A percentile compares a stretch with the other conserved stretches of the same genome.
Evolutionary conservation across 37 sponge, comb jelly and placozoan genomes (phyloP).

Genomic region (Ephydatia muelleri): DNA sequence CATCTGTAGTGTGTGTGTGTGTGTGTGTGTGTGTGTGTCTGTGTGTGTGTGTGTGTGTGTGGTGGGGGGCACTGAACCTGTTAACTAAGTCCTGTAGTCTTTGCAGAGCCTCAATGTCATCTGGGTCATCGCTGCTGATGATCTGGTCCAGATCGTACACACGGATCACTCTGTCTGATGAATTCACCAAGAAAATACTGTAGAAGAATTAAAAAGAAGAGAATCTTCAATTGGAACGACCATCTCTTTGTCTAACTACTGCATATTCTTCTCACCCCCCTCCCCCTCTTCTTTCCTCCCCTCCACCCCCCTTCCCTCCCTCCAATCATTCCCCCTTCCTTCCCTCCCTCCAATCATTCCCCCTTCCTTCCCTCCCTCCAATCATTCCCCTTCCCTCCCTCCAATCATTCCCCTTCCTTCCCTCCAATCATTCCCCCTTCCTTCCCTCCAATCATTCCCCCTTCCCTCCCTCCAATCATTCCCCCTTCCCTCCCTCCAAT

Average conservation of each 20-base stretch:
- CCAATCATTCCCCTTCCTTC: too few relatives aligned
- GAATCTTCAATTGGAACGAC: background rate
- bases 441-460: background rate
- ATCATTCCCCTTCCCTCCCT: too few relatives aligned
- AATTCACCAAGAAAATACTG: conserved; percentile 91
- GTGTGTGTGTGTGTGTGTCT: conserved; percentile 44
- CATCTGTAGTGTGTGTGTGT: conserved; percentile 8
- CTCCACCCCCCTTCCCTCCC: too few relatives aligned
- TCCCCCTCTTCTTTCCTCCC: too few relatives aligned
- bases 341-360: background rate
- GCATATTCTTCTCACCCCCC: too few relatives aligned
- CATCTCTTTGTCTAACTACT: background rate
- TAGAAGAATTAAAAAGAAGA: background rate
- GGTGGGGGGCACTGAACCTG: conserved; percentile 56
- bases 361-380: background rate
- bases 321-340: too few relatives aligned
- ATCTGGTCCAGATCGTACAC: conserved; percentile 88
- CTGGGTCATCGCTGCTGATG: conserved; percentile 28
- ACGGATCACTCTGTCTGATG: conserved; percentile 88
- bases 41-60: conserved; percentile 26
- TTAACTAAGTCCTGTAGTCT: conserved; percentile 95
- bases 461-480: background rate
- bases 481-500: too few relatives aligned
- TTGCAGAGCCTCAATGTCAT: conserved; percentile 84
- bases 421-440: too few relatives aligned